These are phyloP conservation scores for Thamnophis sirtalis DNA, from an alignment of 2,113 vertebrate species.

Conservation along the genomic window DNA sequence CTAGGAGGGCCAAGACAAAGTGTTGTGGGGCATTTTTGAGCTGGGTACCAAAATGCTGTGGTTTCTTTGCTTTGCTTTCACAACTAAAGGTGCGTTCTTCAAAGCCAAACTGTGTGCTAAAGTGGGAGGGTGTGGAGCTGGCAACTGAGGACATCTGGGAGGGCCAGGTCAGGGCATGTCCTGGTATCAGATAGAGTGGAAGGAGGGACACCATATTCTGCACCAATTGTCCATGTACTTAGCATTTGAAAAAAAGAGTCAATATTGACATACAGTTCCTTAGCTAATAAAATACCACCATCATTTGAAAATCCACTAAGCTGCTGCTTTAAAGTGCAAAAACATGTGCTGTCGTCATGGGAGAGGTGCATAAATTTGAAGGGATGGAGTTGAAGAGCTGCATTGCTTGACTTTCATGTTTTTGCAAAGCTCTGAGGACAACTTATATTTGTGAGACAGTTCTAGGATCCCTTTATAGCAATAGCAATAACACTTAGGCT, in stretches of 20 bases:
- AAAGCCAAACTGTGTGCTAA: constrained; percentile 18
- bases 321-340: constrained; percentile 11
- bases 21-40: background rate
- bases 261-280: constrained; percentile 45
- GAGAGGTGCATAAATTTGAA: background rate
- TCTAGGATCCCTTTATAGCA: background rate
- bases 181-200: constrained; percentile 35
- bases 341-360: background rate
- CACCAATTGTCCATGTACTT: constrained; percentile 25
- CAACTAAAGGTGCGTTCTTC: constrained; percentile 44
- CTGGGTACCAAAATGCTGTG: background rate
- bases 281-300: constrained; percentile 4
- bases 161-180: constrained; percentile 14
- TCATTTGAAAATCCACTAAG: constrained; percentile 19
- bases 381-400: background rate
- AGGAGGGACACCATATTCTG: constrained; percentile 13
- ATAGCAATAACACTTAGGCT: too few species aligned
- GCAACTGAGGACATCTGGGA: constrained; percentile 25
- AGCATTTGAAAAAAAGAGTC: constrained; percentile 20
- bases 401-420: background rate
- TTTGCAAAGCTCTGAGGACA: background rate
- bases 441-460: background rate
- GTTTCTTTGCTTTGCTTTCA: constrained; percentile 24
- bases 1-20: background rate
- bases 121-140: constrained; percentile 20